phyloP scores from a whole-genome alignment of 1,140 invertebrate species.

The Diuraphis noxia region DNA sequence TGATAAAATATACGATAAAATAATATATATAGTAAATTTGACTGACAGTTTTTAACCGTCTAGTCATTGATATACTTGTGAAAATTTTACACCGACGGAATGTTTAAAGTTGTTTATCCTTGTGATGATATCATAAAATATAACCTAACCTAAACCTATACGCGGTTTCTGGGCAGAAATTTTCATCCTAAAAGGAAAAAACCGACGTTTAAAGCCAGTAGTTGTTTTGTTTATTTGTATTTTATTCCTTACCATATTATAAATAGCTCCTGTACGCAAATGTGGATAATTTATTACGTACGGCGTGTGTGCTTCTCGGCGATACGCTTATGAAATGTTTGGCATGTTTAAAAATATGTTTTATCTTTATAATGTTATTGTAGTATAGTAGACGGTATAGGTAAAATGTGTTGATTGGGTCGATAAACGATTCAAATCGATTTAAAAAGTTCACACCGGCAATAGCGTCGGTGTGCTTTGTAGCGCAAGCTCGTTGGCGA shows the following conservation, averaged over 20 bases:
- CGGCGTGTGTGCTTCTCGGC: background rate
- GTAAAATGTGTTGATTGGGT: background rate
- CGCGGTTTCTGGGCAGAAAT: background rate
- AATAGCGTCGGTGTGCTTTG: background rate
- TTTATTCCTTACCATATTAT: background rate
- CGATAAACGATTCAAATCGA: background rate
- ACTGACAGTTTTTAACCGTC: background rate
- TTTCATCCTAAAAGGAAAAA: background rate
- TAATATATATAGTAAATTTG: background rate
- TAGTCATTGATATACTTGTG: background rate
- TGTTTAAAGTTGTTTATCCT: background rate
- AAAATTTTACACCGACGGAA: background rate
- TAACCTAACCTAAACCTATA: no score
- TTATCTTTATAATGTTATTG: background rate
- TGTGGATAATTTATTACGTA: background rate
- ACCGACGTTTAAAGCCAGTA: background rate
- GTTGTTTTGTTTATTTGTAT: background rate
- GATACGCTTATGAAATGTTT: background rate
- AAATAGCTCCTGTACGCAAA: background rate
- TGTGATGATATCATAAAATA: background rate
- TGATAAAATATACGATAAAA: background rate
- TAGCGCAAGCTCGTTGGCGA: background rate
- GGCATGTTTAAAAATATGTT: background rate
- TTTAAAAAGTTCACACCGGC: background rate
- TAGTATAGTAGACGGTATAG: background rate